Percentiles rank a stretch among this genome's conserved stretches.
phyloP scores from a whole-genome alignment of 2,888 invertebrate species.

The Serrognathus titanus region DNA sequence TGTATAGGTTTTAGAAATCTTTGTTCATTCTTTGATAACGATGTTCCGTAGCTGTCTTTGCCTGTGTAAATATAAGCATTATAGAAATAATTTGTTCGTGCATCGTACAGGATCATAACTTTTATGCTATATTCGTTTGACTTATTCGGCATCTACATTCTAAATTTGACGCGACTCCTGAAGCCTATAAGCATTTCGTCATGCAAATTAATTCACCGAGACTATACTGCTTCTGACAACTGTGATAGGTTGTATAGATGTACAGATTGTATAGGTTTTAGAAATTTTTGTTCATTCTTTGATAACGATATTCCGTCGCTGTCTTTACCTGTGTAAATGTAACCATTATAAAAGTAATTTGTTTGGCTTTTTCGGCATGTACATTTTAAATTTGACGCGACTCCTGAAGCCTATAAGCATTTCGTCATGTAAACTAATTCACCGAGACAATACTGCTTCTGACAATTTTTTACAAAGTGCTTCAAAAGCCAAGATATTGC shows the following conservation, averaged over 20 bases:
- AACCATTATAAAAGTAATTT: neutral
- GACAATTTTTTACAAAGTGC: neutral
- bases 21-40: slow-evolving; percentile 12
- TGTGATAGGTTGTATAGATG: slow-evolving; percentile 19
- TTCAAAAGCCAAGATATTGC: slow-evolving; percentile 7
- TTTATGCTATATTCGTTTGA: too few relatives aligned
- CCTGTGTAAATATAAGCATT: neutral
- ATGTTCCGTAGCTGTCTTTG: slow-evolving; percentile 15
- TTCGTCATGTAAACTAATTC: neutral
- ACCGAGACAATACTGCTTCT: neutral
- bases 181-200: slow-evolving; percentile 4
- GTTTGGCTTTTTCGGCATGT: neutral
- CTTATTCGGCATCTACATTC: neutral
- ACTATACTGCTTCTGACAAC: neutral
- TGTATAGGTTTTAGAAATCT: slow-evolving; percentile 19
- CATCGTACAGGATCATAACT: too few relatives aligned
- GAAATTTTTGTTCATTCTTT: slow-evolving; percentile 13
- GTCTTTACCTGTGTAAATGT: slow-evolving; percentile 6
- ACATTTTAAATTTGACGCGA: neutral
- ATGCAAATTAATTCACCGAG: neutral
- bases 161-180: neutral
- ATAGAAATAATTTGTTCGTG: neutral
- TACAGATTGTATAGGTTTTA: slow-evolving; percentile 19
- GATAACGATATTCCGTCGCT: slow-evolving; percentile 15
- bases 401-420: slow-evolving; percentile 7